Evolutionary conservation across 2,113 vertebrate genomes (phyloP).

Genomic region (Emydocephalus ijimae): DNA sequence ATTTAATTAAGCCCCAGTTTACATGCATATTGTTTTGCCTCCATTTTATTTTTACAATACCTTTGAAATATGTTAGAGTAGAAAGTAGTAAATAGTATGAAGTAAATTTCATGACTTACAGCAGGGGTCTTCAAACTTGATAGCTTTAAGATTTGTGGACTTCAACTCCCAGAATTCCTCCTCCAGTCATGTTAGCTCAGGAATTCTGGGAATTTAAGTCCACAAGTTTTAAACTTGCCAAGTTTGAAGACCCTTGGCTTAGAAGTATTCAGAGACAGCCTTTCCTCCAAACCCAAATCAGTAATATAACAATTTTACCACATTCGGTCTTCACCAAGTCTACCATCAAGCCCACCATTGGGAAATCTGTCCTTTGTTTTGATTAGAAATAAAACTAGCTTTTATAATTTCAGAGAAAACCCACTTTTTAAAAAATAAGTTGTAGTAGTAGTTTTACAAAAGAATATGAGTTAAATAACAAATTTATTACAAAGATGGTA

Average conservation of each 20-base stretch:
- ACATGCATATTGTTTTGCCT: not conserved
- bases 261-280: not conserved
- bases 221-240: too few species aligned
- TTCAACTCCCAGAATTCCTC: too few species aligned
- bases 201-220: too few species aligned
- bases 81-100: not conserved
- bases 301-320: not conserved
- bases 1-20: not conserved
- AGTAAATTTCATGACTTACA: not conserved
- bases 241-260: too few species aligned
- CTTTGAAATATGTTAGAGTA: not conserved
- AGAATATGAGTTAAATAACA: not conserved
- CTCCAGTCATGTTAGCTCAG: too few species aligned
- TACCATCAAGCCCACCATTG: not conserved
- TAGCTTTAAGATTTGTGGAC: too few species aligned
- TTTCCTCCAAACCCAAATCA: not conserved
- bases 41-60: not conserved
- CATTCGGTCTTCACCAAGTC: not conserved
- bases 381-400: not conserved
- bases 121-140: too few species aligned
- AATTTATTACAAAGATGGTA: not conserved
- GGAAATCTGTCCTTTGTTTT: conserved; percentile 14
- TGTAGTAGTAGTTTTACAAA: not conserved
- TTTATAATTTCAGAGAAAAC: conserved; percentile 1
- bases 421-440: not conserved